phyloP scores from a whole-genome alignment of 1,140 invertebrate species.

The Brachionus plicatilis region DNA sequence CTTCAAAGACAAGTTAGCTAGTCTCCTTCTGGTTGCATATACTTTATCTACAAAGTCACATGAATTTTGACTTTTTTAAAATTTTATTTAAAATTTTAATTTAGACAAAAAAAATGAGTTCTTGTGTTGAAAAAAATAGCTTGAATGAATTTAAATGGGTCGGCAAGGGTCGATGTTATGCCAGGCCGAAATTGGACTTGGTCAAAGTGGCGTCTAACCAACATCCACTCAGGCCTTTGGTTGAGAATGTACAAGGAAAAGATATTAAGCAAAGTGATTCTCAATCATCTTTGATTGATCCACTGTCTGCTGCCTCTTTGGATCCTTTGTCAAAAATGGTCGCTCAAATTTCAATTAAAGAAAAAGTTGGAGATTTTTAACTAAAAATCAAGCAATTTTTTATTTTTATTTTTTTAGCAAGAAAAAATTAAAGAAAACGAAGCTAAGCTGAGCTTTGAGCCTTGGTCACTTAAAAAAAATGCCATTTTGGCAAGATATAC shows the following conservation, averaged over 20 bases:
- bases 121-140: background rate
- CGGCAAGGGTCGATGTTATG: background rate
- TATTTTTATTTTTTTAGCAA: conserved; percentile 46
- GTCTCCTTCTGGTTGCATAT: background rate
- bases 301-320: background rate
- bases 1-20: background rate
- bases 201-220: background rate
- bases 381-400: background rate
- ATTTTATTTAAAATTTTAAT: background rate
- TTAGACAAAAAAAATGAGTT: conserved; percentile 14
- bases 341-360: conserved; percentile 30
- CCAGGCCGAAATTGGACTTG: background rate
- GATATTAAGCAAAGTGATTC: background rate
- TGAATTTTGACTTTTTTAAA: background rate
- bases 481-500: conserved; percentile 78
- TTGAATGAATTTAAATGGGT: background rate
- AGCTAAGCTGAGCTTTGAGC: conserved; percentile 61
- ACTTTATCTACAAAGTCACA: background rate
- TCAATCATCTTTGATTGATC: background rate
- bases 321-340: conserved; percentile 39
- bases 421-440: conserved; percentile 45
- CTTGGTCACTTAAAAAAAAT: conserved; percentile 68
- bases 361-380: background rate
- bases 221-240: background rate
- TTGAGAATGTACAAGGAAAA: background rate